Evolutionary conservation across 2,888 invertebrate species (phyloP).

Genomic region (Apamea monoglypha): DNA sequence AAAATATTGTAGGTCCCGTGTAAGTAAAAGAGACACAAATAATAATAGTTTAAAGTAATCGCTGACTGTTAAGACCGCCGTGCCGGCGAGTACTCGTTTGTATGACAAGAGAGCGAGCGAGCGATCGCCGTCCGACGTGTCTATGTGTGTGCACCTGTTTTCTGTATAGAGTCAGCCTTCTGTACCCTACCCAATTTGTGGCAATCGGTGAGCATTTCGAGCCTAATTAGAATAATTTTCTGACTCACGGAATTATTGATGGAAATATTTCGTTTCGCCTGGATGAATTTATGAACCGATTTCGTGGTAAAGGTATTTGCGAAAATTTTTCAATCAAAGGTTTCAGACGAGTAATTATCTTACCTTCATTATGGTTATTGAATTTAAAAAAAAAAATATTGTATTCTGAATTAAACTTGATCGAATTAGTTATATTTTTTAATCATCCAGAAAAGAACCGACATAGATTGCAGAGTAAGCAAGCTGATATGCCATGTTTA

Average conservation of each 20-base stretch:
- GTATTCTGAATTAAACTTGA: background rate
- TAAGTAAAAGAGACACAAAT: background rate
- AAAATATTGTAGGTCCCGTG: too few relatives aligned
- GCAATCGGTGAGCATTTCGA: conserved; percentile 33
- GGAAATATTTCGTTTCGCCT: conserved; percentile 44
- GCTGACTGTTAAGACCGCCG: background rate
- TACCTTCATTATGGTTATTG: background rate
- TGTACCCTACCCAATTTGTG: background rate
- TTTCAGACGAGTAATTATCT: conserved; percentile 8
- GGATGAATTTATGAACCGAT: conserved; percentile 33
- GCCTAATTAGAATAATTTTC: conserved; percentile 57
- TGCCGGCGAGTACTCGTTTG: background rate
- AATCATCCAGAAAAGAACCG: background rate
- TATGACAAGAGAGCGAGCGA: background rate
- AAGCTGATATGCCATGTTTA: too few relatives aligned
- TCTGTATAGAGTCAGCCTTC: background rate
- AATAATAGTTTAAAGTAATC: background rate
- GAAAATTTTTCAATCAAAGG: conserved; percentile 3
- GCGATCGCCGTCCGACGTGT: background rate
- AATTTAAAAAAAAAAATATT: background rate
- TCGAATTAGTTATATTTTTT: background rate
- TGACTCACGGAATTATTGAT: conserved; percentile 54
- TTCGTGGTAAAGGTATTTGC: conserved; percentile 7
- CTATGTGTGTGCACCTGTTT: background rate
- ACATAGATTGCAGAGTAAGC: too few relatives aligned